Evolutionary conservation across 2,888 invertebrate species (phyloP).

Genomic region (Agriotes lineatus): DNA sequence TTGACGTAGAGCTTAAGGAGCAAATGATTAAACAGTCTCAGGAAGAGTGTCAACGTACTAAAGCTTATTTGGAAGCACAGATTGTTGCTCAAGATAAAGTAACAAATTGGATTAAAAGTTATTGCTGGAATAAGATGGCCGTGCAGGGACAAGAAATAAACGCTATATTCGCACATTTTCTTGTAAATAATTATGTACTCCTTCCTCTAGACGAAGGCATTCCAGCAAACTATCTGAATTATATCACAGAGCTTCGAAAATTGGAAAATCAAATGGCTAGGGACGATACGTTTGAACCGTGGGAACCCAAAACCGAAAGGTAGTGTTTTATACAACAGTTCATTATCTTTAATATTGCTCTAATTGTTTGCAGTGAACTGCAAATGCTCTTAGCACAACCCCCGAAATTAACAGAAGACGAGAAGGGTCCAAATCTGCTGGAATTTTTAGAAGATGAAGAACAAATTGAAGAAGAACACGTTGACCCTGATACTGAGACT

Average conservation of each 20-base stretch:
- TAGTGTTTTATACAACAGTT: too few relatives aligned
- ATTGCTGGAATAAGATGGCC: conserved; percentile 74
- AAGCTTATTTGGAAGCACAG: conserved; percentile 68
- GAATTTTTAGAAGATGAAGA: conserved; percentile 41
- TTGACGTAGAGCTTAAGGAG: conserved; percentile 68
- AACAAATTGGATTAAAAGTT: conserved; percentile 69
- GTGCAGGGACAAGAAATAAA: conserved; percentile 64
- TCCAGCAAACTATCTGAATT: conserved; percentile 47
- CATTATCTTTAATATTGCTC: too few relatives aligned
- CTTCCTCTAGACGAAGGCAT: conserved; percentile 62
- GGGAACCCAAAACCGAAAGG: conserved; percentile 61
- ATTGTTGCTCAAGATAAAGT: conserved; percentile 72
- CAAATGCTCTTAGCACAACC: conserved; percentile 26
- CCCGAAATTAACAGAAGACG: conserved; percentile 35
- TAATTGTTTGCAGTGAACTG: conserved; percentile 43
- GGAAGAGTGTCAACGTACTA: conserved; percentile 71
- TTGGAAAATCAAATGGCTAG: conserved; percentile 67
- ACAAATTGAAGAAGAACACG: conserved; percentile 27
- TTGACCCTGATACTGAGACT: conserved; percentile 48
- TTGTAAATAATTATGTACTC: conserved; percentile 73
- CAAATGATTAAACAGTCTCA: conserved; percentile 64
- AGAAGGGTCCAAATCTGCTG: conserved; percentile 12
- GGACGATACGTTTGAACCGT: conserved; percentile 68
- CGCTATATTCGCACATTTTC: conserved; percentile 64
- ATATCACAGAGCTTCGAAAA: conserved; percentile 65